Percentiles rank a stretch among this genome's conserved stretches.
Conservation (phyloP, 2,797 vertebrate genomes). For the Delichon dasypus region DNA sequence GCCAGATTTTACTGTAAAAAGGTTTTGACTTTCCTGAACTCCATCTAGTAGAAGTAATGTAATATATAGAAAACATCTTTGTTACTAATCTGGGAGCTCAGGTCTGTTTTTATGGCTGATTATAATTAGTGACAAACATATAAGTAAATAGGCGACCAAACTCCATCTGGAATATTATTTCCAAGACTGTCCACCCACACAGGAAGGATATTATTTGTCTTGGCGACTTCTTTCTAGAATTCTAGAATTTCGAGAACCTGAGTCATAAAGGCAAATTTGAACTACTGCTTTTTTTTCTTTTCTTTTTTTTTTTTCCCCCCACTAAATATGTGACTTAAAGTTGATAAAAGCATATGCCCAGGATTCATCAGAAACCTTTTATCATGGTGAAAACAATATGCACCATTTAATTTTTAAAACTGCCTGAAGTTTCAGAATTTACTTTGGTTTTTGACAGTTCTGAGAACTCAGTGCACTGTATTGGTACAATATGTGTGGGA, state of each 20-base stretch:
- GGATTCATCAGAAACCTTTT: not conserved
- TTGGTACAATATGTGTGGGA: too few relatives aligned
- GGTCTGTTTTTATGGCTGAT: not conserved
- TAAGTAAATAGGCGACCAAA: not conserved
- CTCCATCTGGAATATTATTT: slow-evolving; percentile 52
- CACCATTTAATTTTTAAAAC: not conserved
- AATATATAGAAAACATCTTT: not conserved
- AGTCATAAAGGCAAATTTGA: not conserved
- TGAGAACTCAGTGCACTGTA: not conserved
- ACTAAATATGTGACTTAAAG: not conserved
- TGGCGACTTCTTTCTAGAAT: slow-evolving; percentile 1
- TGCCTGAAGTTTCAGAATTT: not conserved
- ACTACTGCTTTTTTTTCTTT: not conserved
- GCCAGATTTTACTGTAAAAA: not conserved
- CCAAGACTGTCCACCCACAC: slow-evolving; percentile 1
- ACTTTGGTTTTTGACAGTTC: not conserved
- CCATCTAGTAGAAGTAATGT: not conserved
- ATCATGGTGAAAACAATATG: not conserved
- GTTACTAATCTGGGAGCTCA: not conserved
- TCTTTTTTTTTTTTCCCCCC: too few relatives aligned
- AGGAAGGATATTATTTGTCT: slow-evolving; percentile 36
- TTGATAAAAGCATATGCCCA: not conserved
- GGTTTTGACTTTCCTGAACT: not conserved
- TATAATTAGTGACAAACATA: slow-evolving; percentile 38
- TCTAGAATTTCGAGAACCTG: not conserved